Base-by-base conservation (phyloP, 53 echinoderm and acorn worm genomes). In the Mesocentrotus franciscanus region DNA sequence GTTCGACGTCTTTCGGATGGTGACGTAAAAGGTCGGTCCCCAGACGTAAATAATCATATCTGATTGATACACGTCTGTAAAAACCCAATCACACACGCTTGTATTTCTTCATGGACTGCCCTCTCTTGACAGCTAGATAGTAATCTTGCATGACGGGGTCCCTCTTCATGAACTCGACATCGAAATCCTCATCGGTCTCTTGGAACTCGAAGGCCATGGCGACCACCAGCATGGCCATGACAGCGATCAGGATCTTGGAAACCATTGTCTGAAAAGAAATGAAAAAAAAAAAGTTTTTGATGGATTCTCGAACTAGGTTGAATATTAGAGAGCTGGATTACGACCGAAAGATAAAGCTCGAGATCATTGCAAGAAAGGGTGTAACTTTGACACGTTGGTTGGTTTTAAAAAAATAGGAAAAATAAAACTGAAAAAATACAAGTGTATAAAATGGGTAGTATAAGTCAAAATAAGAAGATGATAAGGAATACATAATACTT, bases 211-310 rank as follows among this genome's bases (percentile, higher is more conserved):
- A 93, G 81, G 93, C 93, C 58, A 81, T 59, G 12, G 93, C 93
- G 34, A 93, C 93, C 60, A 93, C 93, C 49, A 93, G 14, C 58
- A 93, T 22, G 93, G 81, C 93, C 79, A 93, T 93, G 93, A 93
- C 61, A 60, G 93, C 81, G 61, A 93, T 81, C 60, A 93, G 93
- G 20, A 93, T 61, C 93, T 93, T 93, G 79, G 79, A 93, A 22
- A 81, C 93, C 93, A 93, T 93, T 10, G 58, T 83, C 66, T 91
- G 66, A 11, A 66, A 91, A 34, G 18, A 36, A 85, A 79, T 79
- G 30, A 79, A 32, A 14, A 27, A 6, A n/a, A n/a, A 90, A 29
- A 24, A 26, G 24, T 68, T 24, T 1, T 68, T 68, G 20, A 68
- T 9, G 68, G 6, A 68, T 24, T 4, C 15, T 61, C 9, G 62